A percentile compares a stretch with the other conserved stretches of the same genome.
Conservation (phyloP, 2,797 vertebrate genomes). For the Graptemys geographica region DNA sequence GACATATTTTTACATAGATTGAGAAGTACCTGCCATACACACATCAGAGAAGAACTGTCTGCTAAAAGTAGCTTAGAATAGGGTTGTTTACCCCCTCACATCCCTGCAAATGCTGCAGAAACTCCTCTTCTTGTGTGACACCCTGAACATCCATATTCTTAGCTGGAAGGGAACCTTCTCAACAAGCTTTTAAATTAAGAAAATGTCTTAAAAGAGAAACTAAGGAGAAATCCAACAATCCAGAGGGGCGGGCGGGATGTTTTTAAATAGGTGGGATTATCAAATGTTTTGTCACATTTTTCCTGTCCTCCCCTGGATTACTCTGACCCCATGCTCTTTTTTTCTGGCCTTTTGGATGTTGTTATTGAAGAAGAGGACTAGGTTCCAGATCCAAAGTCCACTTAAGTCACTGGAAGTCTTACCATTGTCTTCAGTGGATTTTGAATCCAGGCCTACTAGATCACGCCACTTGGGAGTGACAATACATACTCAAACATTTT, state of each 20-base stretch:
- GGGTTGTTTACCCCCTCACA: constrained; percentile 57
- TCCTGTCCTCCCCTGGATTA: not conserved
- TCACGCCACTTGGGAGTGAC: not conserved
- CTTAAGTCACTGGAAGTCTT: not conserved
- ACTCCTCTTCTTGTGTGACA: constrained; percentile 15
- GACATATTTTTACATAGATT: constrained; percentile 58
- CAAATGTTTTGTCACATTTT: not conserved
- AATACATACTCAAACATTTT: not conserved
- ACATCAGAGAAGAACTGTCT: constrained; percentile 57
- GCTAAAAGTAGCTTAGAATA: constrained; percentile 52
- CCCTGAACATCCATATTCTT: constrained; percentile 47
- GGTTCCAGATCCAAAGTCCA: not conserved
- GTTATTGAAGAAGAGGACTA: not conserved
- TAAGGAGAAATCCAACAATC: not conserved
- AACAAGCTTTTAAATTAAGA: not conserved
- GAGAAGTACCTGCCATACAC: constrained; percentile 63
- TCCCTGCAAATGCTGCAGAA: constrained; percentile 51
- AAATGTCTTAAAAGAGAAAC: constrained; percentile 28
- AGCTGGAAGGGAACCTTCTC: constrained; percentile 9
- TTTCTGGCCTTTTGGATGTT: not conserved
- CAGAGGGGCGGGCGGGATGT: not conserved
- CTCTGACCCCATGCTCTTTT: not conserved
- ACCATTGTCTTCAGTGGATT: not conserved
- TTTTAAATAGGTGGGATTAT: not conserved
- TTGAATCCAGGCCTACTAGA: constrained; percentile 1